Conservation (phyloP, 2,888 invertebrate species). For the Andrena camellia region DNA sequence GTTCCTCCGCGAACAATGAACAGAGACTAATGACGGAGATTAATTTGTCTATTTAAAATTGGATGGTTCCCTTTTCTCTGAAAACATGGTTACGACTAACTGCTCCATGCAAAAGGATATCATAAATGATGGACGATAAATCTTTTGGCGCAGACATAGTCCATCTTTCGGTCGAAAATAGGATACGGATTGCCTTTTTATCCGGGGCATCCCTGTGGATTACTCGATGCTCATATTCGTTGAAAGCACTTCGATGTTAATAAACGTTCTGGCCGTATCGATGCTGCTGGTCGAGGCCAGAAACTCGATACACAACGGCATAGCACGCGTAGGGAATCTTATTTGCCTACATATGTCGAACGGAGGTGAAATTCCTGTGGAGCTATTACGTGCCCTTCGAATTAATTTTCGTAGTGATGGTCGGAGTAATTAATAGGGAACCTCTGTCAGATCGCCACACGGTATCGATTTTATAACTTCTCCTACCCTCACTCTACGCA, state of each 20-base stretch:
- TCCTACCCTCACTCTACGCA: too few species aligned
- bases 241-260: conserved; percentile 70
- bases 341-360: conserved; percentile 38
- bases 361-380: conserved; percentile 38
- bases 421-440: conserved; percentile 15
- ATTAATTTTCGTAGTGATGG: background rate
- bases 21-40: background rate
- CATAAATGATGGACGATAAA: conserved; percentile 56
- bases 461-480: background rate
- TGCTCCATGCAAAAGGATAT: conserved; percentile 26
- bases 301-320: conserved; percentile 33
- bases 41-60: conserved; percentile 19
- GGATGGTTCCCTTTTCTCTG: background rate
- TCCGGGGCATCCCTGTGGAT: conserved; percentile 46
- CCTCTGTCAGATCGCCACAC: background rate
- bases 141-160: conserved; percentile 50
- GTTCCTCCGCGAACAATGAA: background rate
- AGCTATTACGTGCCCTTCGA: conserved; percentile 35
- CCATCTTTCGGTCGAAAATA: conserved; percentile 49
- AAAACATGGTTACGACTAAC: background rate
- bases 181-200: conserved; percentile 53
- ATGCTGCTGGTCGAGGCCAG: conserved; percentile 28
- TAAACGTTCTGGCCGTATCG: conserved; percentile 61
- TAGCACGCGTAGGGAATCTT: conserved; percentile 55
- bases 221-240: conserved; percentile 59